Evolutionary conservation across 2,888 invertebrate genomes (phyloP).

Genomic region (Xestobium rufovillosum): DNA sequence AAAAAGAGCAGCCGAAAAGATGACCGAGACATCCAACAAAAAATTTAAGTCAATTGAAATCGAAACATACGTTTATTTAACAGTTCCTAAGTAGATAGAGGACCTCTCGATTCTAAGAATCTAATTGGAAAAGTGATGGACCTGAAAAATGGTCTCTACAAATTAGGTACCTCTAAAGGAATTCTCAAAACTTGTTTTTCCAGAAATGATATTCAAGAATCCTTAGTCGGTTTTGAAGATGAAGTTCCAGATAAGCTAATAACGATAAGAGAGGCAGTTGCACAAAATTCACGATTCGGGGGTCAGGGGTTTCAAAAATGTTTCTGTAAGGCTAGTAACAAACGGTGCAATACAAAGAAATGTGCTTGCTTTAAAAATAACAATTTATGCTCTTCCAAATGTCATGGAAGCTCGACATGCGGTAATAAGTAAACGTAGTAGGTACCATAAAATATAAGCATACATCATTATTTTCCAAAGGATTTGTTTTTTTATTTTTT

Average conservation of each 20-base stretch:
- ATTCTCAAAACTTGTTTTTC: conserved; percentile 2
- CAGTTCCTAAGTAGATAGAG: conserved; percentile 14
- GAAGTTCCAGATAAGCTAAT: conserved; percentile 5
- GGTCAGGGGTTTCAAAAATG: conserved; percentile 4
- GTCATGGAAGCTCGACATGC: too few species aligned
- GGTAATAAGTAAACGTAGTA: too few species aligned
- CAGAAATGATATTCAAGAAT: conserved; percentile 5
- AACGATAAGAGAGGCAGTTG: too few species aligned
- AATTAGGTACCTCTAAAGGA: conserved; percentile 4
- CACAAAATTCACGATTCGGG: too few species aligned
- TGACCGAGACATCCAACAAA: conserved; percentile 10
- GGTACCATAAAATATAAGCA: too few species aligned
- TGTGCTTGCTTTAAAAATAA: too few species aligned
- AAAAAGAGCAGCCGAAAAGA: conserved; percentile 9
- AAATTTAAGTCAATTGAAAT: conserved; percentile 8
- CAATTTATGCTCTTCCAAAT: too few species aligned
- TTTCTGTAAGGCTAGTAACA: conserved; percentile 3
- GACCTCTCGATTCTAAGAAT: conserved; percentile 15
- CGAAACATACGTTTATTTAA: conserved; percentile 1
- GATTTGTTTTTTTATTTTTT: neutral
- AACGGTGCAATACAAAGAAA: too few species aligned
- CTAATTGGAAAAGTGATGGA: conserved; percentile 5
- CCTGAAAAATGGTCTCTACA: conserved; percentile 24
- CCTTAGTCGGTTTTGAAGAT: conserved; percentile 6
- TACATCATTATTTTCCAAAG: neutral